Percentiles rank a stretch among this genome's conserved stretches.
Conservation (phyloP, 2,888 invertebrate genomes). For the Agriopis leucophaearia region DNA sequence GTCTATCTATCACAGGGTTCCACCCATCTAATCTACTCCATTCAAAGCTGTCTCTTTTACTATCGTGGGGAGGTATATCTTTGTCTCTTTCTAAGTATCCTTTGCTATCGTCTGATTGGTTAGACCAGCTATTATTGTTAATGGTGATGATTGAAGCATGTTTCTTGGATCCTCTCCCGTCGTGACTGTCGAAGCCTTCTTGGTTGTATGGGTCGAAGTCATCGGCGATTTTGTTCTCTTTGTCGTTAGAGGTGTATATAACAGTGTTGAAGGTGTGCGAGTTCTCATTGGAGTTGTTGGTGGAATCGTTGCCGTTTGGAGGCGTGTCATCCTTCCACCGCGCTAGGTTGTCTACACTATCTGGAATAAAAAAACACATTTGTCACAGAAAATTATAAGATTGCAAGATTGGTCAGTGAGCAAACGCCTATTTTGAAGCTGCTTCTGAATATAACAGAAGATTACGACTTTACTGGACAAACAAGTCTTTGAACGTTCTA, state of each 20-base stretch:
- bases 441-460: no score
- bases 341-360: conserved; percentile 84
- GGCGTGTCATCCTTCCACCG: conserved; percentile 85
- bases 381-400: background rate
- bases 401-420: no score
- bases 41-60: conserved; percentile 85
- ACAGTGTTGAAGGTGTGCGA: conserved; percentile 81
- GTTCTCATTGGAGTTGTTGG: conserved; percentile 76
- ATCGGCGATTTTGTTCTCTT: conserved; percentile 72
- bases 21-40: conserved; percentile 88
- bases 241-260: conserved; percentile 79
- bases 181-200: conserved; percentile 66
- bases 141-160: conserved; percentile 82
- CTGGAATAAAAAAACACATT: conserved; percentile 56
- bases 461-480: no score
- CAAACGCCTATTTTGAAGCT: no score
- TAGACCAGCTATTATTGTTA: conserved; percentile 84
- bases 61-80: conserved; percentile 79
- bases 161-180: conserved; percentile 71
- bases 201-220: conserved; percentile 63
- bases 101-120: conserved; percentile 83
- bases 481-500: no score
- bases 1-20: conserved; percentile 96
- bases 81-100: conserved; percentile 81
- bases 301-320: conserved; percentile 79